Evolutionary conservation across 2,797 vertebrate species (phyloP).

Genomic region (Acomys russatus): DNA sequence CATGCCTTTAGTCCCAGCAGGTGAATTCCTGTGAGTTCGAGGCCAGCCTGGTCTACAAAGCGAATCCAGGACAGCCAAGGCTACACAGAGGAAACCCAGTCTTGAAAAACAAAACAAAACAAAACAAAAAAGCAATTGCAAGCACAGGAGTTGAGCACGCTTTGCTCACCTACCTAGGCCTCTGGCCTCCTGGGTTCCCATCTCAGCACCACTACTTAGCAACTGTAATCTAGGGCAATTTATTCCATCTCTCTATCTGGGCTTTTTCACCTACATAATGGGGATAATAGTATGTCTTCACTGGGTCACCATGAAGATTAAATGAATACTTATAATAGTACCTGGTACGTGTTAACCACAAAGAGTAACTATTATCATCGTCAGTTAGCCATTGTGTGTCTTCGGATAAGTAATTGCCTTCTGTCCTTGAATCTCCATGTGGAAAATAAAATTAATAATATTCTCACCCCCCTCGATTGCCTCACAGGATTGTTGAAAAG

Average conservation of each 20-base stretch:
- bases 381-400: background rate
- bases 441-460: slow-evolving; percentile 73
- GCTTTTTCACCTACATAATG: slow-evolving; percentile 13
- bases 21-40: too few relatives aligned
- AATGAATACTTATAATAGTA: slow-evolving; percentile 52
- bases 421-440: slow-evolving; percentile 25
- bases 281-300: slow-evolving; percentile 15
- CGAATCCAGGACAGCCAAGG: too few relatives aligned
- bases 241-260: slow-evolving; percentile 22
- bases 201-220: background rate
- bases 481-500: slow-evolving; percentile 62
- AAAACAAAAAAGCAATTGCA: too few relatives aligned
- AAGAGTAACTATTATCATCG: background rate
- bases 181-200: background rate
- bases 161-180: background rate
- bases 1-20: too few relatives aligned
- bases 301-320: background rate
- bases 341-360: background rate
- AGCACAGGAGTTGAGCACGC: background rate
- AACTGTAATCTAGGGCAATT: background rate
- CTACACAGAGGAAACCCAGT: too few relatives aligned
- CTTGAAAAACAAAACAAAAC: too few relatives aligned
- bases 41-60: too few relatives aligned
- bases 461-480: slow-evolving; percentile 28
- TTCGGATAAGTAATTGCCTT: slow-evolving; percentile 53